These are phyloP conservation scores for Drosophila gaucha DNA, from an alignment of 2,888 invertebrate genomes.

Conservation along the genomic window DNA sequence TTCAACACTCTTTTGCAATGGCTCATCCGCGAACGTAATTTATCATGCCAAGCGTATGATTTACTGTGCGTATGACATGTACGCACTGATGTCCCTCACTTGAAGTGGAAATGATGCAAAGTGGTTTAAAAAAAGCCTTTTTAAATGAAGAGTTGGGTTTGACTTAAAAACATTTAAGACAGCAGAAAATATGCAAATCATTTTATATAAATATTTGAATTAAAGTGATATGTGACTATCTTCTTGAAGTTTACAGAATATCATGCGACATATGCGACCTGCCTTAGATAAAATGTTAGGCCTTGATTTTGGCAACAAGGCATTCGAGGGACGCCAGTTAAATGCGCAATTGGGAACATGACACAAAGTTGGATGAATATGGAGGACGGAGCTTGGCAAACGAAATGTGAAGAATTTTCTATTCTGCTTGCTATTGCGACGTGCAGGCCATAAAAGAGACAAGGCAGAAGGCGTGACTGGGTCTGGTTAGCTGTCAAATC, in stretches of 20 bases:
- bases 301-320: conserved; percentile 24
- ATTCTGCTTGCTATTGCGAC: conserved; percentile 62
- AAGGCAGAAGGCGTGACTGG: conserved; percentile 52
- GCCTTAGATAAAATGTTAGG: conserved; percentile 1
- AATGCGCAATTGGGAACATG: conserved; percentile 44
- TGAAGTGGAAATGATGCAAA: conserved; percentile 6
- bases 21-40: conserved; percentile 29
- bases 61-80: conserved; percentile 45
- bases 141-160: background rate
- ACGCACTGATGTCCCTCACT: conserved; percentile 43
- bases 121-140: background rate
- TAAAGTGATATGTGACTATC: background rate
- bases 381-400: background rate
- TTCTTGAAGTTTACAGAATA: background rate
- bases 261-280: conserved; percentile 6
- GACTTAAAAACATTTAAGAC: background rate
- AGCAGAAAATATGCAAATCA: background rate
- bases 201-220: background rate
- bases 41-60: conserved; percentile 56
- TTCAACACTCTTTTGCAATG: background rate
- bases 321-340: background rate
- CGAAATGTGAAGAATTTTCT: conserved; percentile 43
- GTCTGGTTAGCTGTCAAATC: conserved; percentile 42
- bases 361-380: background rate
- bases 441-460: conserved; percentile 50